These are phyloP conservation scores for Betta splendens DNA, from an alignment of 2,797 vertebrate genomes.

Conservation along the genomic window DNA sequence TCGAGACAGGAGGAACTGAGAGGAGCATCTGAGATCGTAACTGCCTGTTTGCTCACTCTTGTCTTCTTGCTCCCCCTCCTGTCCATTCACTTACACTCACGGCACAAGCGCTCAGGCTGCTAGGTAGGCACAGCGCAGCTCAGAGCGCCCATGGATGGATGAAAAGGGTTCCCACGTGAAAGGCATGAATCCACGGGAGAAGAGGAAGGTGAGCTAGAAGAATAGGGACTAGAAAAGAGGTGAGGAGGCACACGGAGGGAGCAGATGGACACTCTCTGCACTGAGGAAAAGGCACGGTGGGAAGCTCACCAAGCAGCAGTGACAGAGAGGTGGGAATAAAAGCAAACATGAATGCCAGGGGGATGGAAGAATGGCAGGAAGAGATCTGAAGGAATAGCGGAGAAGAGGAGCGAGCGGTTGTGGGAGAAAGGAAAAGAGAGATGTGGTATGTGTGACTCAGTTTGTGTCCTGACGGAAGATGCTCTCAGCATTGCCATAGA, in stretches of 20 bases:
- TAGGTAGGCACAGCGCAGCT: constrained; percentile 67
- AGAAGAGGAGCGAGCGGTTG: constrained; percentile 58
- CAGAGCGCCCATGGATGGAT: constrained; percentile 65
- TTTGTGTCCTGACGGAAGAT: constrained; percentile 70
- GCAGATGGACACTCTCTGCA: constrained; percentile 76
- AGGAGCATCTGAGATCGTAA: constrained; percentile 73
- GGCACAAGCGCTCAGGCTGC: constrained; percentile 65
- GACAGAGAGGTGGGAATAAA: constrained; percentile 68
- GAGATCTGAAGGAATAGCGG: constrained; percentile 67
- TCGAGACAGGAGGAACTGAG: constrained; percentile 59
- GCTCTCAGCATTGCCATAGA: constrained; percentile 67
- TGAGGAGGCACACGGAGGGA: constrained; percentile 49
- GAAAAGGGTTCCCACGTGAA: constrained; percentile 75
- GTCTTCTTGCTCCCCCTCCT: constrained; percentile 76
- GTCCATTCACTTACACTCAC: constrained; percentile 73
- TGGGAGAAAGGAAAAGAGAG: constrained; percentile 58
- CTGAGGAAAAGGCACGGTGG: constrained; percentile 56
- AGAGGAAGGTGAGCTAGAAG: constrained; percentile 64
- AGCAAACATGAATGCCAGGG: constrained; percentile 58
- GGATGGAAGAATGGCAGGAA: constrained; percentile 69
- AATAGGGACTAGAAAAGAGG: constrained; percentile 37
- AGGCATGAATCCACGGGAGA: constrained; percentile 65
- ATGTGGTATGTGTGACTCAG: constrained; percentile 79
- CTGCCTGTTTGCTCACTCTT: constrained; percentile 78
- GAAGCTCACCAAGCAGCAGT: constrained; percentile 61